Evolutionary conservation across 2,797 vertebrate species (phyloP), one percentile per base, ranked within the genome.

Genomic region (Melanotaenia trifasciata): DNA sequence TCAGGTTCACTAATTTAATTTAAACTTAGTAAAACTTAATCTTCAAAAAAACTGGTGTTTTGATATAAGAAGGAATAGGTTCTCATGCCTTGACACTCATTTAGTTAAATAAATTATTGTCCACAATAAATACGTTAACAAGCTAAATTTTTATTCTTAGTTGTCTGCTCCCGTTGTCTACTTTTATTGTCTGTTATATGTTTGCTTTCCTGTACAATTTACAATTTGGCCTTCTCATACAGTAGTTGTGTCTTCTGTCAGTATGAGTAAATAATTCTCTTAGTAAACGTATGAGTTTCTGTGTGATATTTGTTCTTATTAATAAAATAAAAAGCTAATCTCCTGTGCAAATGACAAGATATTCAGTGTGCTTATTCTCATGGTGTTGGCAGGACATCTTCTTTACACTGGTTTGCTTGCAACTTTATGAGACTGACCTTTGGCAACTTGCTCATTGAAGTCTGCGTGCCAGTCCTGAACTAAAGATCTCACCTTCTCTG

Each of bases 351-450:
- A 76, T 59, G 47, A 66, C 28, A 4, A 3, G 0, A 10, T 16
- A 56, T 56, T 56, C 43, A 33, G 14, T 86, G 65, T 87, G 64
- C 82, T 50, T 76, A 24, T 20, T 65, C 59, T 81, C 60, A 67
- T 74, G 56, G 54, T 18, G 60, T 72, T 62, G 1, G n/a, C 69
- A 70, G 72, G 74, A 62, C 65, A 73, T 74, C 80, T 71, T 75
- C 58, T 63, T 74, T 74, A 75, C 38, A 69, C 45, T 67, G 20
- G 69, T 61, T 68, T 53, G 61, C 33, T 13, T 43, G 65, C 67
- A 24, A 58, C 74, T 87, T 89, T 88, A 87, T 88, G 87, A 75
- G 77, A 70, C 72, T 89, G 87, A 92, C 90, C 89, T 92, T 90
- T 92, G 87, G 78, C 84, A 79, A 74, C 62, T 47, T 59, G 72